Evolutionary conservation across 1,140 invertebrate species (phyloP).

Genomic region (Scaptomyza montana): DNA sequence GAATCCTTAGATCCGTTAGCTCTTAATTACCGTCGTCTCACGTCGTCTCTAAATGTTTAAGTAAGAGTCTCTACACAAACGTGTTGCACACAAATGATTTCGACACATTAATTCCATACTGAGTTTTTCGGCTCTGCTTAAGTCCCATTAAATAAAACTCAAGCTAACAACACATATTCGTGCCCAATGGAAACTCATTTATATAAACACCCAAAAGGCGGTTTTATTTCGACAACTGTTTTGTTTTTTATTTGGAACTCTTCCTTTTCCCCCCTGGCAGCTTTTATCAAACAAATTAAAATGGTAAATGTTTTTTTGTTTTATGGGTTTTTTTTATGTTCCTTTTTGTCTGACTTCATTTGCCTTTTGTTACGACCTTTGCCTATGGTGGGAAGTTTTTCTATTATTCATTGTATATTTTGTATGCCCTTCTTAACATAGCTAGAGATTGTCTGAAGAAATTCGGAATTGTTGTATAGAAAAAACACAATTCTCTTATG

Average conservation of each 20-base stretch:
- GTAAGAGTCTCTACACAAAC: constrained; percentile 27
- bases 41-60: neutral
- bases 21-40: constrained; percentile 33
- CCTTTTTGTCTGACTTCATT: constrained; percentile 21
- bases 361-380: constrained; percentile 47
- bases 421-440: constrained; percentile 17
- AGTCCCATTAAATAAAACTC: constrained; percentile 51
- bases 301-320: constrained; percentile 34
- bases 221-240: constrained; percentile 41
- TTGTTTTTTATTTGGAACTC: neutral
- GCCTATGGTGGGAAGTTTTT: constrained; percentile 19
- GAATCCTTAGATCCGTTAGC: neutral
- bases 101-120: constrained; percentile 58
- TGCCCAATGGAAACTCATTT: constrained; percentile 44
- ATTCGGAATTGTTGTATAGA: neutral
- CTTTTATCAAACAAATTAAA: constrained; percentile 54
- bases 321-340: neutral
- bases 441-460: neutral
- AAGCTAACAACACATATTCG: constrained; percentile 20
- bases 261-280: neutral
- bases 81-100: constrained; percentile 40
- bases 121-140: constrained; percentile 49
- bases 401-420: constrained; percentile 1
- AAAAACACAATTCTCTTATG: neutral
- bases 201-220: constrained; percentile 27